Conservation (phyloP, 2,888 invertebrate genomes). For the Ophion slaviceki region DNA sequence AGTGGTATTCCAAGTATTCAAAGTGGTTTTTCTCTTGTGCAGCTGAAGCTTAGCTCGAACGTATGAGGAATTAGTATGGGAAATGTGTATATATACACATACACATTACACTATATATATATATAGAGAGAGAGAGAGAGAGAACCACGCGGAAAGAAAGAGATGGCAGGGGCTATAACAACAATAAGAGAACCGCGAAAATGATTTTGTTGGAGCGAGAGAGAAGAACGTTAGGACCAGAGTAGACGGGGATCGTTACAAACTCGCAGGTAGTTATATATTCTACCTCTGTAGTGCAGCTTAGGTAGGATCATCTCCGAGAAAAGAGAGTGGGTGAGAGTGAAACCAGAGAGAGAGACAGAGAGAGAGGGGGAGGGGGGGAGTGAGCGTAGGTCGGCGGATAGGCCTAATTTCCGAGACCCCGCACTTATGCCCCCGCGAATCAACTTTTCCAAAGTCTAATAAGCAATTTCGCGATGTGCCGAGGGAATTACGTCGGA, state of each 20-base stretch:
- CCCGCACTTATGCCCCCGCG: constrained; percentile 80
- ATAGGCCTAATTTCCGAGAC: constrained; percentile 81
- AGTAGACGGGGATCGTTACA: constrained; percentile 60
- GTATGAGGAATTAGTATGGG: constrained; percentile 29
- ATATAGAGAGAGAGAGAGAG: neutral
- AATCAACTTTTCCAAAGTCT: constrained; percentile 83
- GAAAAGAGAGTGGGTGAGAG: constrained; percentile 25
- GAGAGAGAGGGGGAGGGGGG: neutral
- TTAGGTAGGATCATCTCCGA: constrained; percentile 56
- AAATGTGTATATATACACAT: neutral
- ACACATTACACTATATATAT: no score
- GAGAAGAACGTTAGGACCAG: constrained; percentile 53
- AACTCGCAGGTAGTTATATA: constrained; percentile 68
- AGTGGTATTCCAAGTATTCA: neutral
- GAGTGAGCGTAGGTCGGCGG: constrained; percentile 76
- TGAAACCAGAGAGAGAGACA: constrained; percentile 15
- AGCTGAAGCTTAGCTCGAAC: neutral
- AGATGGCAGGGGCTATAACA: constrained; percentile 28
- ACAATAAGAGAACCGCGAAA: constrained; percentile 60
- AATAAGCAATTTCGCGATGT: constrained; percentile 82
- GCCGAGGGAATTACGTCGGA: constrained; percentile 79
- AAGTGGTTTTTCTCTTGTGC: neutral
- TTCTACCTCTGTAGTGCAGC: constrained; percentile 48
- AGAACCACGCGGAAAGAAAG: constrained; percentile 16
- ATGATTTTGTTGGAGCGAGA: constrained; percentile 61